These are phyloP conservation scores for Ornithoptera alexandrae DNA, from an alignment of 2,888 invertebrate genomes.

Conservation along the genomic window DNA sequence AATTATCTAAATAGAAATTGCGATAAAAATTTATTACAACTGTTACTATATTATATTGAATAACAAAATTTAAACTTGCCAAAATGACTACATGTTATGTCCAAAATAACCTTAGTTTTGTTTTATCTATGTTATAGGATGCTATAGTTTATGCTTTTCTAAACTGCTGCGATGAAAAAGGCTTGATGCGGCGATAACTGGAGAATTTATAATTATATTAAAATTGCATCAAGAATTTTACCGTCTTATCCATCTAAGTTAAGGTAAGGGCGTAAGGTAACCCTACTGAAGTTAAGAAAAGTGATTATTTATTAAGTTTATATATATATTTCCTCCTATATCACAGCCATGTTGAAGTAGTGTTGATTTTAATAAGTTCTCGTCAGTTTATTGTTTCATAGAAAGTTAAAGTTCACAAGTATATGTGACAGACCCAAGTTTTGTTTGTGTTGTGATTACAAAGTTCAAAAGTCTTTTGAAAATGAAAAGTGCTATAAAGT, in stretches of 20 bases:
- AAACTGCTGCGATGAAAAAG: conserved; percentile 58
- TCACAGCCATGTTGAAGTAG: conserved; percentile 80
- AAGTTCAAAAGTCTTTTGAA: conserved; percentile 73
- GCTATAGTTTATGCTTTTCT: conserved; percentile 46
- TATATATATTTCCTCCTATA: conserved; percentile 72
- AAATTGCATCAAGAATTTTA: conserved; percentile 71
- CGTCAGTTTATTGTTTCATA: conserved; percentile 68
- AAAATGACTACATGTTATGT: no score
- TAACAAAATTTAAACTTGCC: no score
- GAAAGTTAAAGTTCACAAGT: conserved; percentile 76
- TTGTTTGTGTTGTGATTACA: conserved; percentile 76
- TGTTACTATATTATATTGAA: no score
- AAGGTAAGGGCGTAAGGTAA: conserved; percentile 80
- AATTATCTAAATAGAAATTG: no score
- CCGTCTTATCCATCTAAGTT: conserved; percentile 73
- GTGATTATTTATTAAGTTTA: conserved; percentile 79
- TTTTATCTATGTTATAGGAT: neutral
- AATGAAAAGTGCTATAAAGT: conserved; percentile 79
- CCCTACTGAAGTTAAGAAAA: conserved; percentile 73
- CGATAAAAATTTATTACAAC: no score
- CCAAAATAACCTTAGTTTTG: no score
- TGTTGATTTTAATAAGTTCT: conserved; percentile 77
- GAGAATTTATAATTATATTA: conserved; percentile 60
- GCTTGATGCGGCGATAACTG: conserved; percentile 68
- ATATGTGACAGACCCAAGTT: conserved; percentile 77